phyloP scores from a whole-genome alignment of 2,113 vertebrate genomes.

The Gambusia holbrooki region DNA sequence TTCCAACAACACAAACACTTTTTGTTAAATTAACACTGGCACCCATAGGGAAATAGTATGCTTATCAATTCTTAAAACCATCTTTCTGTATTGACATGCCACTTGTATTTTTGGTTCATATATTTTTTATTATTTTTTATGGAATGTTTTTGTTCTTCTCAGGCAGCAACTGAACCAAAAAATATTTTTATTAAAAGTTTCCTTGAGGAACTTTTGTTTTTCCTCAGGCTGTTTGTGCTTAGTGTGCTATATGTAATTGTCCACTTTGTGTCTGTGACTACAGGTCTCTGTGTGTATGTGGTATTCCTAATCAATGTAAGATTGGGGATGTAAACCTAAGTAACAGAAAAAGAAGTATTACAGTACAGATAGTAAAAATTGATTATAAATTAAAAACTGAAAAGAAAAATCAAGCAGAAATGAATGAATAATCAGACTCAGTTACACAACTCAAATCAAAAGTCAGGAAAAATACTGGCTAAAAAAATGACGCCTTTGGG shows the following conservation, averaged over 20 bases:
- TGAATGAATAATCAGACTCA: too few relatives aligned
- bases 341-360: too few relatives aligned
- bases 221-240: slow-evolving; percentile 20
- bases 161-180: not conserved
- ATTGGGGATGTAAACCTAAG: not conserved
- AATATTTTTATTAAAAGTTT: slow-evolving; percentile 6
- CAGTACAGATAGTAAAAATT: too few relatives aligned
- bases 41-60: slow-evolving; percentile 18
- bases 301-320: slow-evolving; percentile 25
- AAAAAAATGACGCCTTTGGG: too few relatives aligned
- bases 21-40: slow-evolving; percentile 8
- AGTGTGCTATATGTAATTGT: slow-evolving; percentile 11
- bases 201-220: slow-evolving; percentile 28
- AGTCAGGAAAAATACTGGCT: too few relatives aligned
- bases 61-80: slow-evolving; percentile 21
- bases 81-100: slow-evolving; percentile 14
- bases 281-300: not conserved
- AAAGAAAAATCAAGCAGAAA: too few relatives aligned
- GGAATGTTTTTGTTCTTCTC: slow-evolving; percentile 14
- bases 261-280: slow-evolving; percentile 9
- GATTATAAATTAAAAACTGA: too few relatives aligned
- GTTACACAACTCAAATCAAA: too few relatives aligned
- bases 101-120: slow-evolving; percentile 30
- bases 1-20: slow-evolving; percentile 1
- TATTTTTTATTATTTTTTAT: not conserved